These are phyloP conservation scores for Linnaemya vulpina DNA, from an alignment of 2,888 invertebrate genomes.

Conservation along the genomic window DNA sequence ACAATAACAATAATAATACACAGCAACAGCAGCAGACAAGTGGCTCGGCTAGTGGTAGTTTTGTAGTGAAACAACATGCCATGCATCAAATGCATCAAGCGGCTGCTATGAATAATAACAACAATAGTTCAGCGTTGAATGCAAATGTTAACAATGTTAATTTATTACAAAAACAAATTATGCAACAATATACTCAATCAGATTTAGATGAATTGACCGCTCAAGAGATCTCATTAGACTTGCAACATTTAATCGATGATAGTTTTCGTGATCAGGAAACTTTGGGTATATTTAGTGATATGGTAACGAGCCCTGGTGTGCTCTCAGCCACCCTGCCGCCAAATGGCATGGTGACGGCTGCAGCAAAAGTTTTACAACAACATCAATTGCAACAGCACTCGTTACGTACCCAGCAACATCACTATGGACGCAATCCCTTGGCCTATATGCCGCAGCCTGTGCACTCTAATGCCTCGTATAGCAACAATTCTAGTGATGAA, in stretches of 20 bases:
- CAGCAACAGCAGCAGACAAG: conserved; percentile 74
- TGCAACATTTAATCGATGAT: conserved; percentile 96
- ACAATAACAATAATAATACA: conserved; percentile 72
- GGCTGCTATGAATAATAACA: conserved; percentile 77
- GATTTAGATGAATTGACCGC: conserved; percentile 95
- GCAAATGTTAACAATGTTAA: conserved; percentile 79
- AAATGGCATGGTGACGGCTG: conserved; percentile 82
- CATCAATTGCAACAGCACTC: conserved; percentile 81
- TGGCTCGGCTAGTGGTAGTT: conserved; percentile 74
- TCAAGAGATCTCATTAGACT: conserved; percentile 95
- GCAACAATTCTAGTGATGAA: conserved; percentile 85
- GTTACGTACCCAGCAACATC: conserved; percentile 82
- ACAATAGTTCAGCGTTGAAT: conserved; percentile 71
- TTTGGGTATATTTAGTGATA: conserved; percentile 92
- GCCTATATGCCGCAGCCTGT: conserved; percentile 97
- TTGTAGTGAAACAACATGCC: conserved; percentile 82
- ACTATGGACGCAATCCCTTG: conserved; percentile 87
- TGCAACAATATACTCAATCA: conserved; percentile 90
- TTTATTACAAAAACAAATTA: conserved; percentile 85
- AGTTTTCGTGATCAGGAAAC: conserved; percentile 92
- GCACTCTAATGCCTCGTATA: conserved; percentile 85
- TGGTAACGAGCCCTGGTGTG: conserved; percentile 85
- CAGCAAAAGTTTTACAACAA: conserved; percentile 82
- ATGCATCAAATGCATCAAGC: conserved; percentile 83
- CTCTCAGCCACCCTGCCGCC: conserved; percentile 81